phyloP scores from a whole-genome alignment of 2,888 invertebrate genomes.

The Phortica okadai region DNA sequence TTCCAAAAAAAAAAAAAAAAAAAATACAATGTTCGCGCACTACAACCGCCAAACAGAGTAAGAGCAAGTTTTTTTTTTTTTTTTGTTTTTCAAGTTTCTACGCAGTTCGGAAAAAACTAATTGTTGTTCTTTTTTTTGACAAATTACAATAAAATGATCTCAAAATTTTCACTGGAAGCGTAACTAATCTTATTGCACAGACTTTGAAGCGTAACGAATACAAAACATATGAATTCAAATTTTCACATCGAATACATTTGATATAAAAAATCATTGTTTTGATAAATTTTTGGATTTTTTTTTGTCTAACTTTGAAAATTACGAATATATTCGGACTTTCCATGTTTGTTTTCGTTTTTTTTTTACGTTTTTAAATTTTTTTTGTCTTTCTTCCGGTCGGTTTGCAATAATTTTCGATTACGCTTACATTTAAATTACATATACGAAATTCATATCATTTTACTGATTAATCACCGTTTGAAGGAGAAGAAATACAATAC shows the following conservation, averaged over 20 bases:
- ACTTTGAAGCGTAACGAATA: neutral
- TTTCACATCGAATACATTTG: constrained; percentile 7
- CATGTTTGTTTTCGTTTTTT: constrained; percentile 31
- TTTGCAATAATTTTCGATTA: constrained; percentile 34
- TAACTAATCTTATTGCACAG: neutral
- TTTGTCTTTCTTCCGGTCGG: constrained; percentile 19
- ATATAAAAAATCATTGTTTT: neutral
- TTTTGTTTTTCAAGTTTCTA: too few relatives aligned
- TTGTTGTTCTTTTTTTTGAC: neutral
- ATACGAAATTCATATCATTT: constrained; percentile 26
- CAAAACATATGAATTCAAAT: constrained; percentile 1
- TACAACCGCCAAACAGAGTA: neutral
- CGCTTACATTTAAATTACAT: constrained; percentile 34
- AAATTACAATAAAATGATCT: neutral
- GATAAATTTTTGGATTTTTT: neutral
- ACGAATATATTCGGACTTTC: neutral
- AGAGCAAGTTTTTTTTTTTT: neutral
- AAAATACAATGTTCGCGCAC: neutral
- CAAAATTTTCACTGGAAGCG: neutral
- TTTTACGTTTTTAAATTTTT: constrained; percentile 1
- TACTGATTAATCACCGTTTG: neutral
- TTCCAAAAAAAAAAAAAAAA: neutral
- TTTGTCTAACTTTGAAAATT: neutral
- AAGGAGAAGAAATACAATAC: neutral
- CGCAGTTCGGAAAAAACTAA: neutral